These are phyloP conservation scores for Pachypanchax playfairii DNA, from an alignment of 2,113 vertebrate genomes.

Conservation along the genomic window DNA sequence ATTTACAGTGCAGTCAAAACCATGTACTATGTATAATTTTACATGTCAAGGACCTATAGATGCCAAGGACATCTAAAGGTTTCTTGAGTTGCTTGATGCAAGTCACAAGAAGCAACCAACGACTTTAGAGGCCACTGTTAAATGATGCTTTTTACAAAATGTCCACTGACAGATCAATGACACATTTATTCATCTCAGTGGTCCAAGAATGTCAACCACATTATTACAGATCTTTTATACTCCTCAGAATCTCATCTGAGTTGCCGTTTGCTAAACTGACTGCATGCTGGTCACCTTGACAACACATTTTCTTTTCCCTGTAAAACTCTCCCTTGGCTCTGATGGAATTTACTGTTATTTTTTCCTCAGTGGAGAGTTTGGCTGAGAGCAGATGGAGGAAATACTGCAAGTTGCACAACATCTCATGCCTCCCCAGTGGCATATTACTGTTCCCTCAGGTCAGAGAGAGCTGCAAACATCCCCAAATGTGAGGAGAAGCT, in stretches of 20 bases:
- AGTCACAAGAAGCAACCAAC: constrained; percentile 46
- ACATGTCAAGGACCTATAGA: too few species aligned
- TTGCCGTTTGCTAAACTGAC: constrained; percentile 9
- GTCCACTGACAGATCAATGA: constrained; percentile 51
- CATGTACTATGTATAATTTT: too few species aligned
- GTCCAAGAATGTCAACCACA: constrained; percentile 9
- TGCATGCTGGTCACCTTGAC: constrained; percentile 42
- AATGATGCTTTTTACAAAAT: constrained; percentile 39
- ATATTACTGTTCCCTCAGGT: constrained; percentile 55
- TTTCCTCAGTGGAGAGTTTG: constrained; percentile 24
- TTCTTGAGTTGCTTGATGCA: constrained; percentile 8
- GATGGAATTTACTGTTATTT: neutral
- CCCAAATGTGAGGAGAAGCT: constrained; percentile 35
- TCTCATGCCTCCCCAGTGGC: constrained; percentile 36
- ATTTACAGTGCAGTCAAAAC: too few species aligned
- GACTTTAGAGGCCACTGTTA: constrained; percentile 49
- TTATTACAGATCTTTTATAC: constrained; percentile 6
- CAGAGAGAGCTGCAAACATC: constrained; percentile 46
- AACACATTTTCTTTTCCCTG: constrained; percentile 16
- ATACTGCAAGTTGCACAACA: constrained; percentile 23
- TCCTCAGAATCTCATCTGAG: constrained; percentile 1
- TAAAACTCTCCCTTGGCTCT: constrained; percentile 14
- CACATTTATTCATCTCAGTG: constrained; percentile 32
- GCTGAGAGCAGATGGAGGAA: constrained; percentile 18
- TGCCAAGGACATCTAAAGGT: constrained; percentile 29